Evolutionary conservation across 2,797 vertebrate species (phyloP), one percentile per base, ranked within the genome.

Genomic region (Chelon labrosus): DNA sequence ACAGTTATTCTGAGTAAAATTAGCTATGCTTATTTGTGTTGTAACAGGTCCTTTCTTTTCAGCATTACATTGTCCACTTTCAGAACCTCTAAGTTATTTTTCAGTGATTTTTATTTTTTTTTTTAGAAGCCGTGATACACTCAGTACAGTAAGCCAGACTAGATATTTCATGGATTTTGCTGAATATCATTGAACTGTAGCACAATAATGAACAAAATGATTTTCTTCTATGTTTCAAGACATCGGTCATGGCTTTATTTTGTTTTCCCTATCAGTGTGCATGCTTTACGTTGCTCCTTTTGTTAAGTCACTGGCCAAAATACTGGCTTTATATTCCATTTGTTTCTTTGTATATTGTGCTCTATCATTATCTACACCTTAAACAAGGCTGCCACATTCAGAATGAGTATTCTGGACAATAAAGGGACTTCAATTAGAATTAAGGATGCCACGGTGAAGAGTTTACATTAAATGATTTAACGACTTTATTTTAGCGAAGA

Each of bases 31-130:
- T 95, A 89, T 95, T 96, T 92, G 92, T 95, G 93, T 94, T 95
- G 93, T 94, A 95, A 89, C 90, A 89, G 85, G 91, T 95, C 82
- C 91, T 95, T 94, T 96, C 90, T 95, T 93, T 96, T 93, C 95
- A 95, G 93, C 94, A 91, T 96, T 74, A 91, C 95, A 84, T 94
- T 86, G 90, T 94, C 88, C 91, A 87, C 80, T 95, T 87, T 95
- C 93, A 92, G 89, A 91, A 90, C 92, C 85, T 95, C 85, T 93
- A 89, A 93, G 91, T 95, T 95, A 91, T 94, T 90, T 94, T 95
- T 72, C 25, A 42, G 14, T 58, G 22, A 79, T 66, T 59, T 77
- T 27, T 22, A 22, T 77, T 27, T 27, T 27, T 27, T 27, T 27
- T 56, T 54, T 80, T 95, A 90, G 91, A 89, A 94, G 91, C 94